These are phyloP conservation scores for Drosophila santomea DNA, from an alignment of 1,140 invertebrate species.

Conservation along the genomic window DNA sequence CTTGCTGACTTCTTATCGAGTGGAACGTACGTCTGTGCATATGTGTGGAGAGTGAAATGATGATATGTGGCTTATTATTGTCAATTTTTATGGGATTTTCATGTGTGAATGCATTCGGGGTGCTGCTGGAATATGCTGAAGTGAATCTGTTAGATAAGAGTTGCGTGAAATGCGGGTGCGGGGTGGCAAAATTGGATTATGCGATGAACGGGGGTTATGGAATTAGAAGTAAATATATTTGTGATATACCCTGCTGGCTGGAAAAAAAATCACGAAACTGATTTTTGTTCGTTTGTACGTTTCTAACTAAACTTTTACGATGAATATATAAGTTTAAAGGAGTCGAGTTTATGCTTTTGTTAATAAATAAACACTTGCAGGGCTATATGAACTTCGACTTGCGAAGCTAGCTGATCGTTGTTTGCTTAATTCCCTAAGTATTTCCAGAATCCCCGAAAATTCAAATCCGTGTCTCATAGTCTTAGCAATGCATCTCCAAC, in stretches of 20 bases:
- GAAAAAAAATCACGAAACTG: neutral
- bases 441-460: neutral
- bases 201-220: conserved; percentile 1
- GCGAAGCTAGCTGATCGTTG: neutral
- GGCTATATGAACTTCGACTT: too few relatives aligned
- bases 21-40: conserved; percentile 46
- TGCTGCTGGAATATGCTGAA: conserved; percentile 3
- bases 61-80: conserved; percentile 65
- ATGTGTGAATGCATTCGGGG: conserved; percentile 53
- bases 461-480: neutral
- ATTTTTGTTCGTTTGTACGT: too few relatives aligned
- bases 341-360: too few relatives aligned
- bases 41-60: conserved; percentile 42
- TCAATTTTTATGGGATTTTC: conserved; percentile 63
- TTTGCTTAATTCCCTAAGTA: neutral
- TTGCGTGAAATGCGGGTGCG: conserved; percentile 12
- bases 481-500: neutral
- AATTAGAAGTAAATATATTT: conserved; percentile 10
- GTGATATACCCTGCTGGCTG: neutral
- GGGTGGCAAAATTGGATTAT: neutral
- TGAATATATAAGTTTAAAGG: too few relatives aligned
- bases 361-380: too few relatives aligned
- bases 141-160: conserved; percentile 53
- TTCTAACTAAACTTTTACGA: too few relatives aligned
- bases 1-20: conserved; percentile 49